Evolutionary conservation across 2,797 vertebrate genomes (phyloP).

Genomic region (Lutra lutra): DNA sequence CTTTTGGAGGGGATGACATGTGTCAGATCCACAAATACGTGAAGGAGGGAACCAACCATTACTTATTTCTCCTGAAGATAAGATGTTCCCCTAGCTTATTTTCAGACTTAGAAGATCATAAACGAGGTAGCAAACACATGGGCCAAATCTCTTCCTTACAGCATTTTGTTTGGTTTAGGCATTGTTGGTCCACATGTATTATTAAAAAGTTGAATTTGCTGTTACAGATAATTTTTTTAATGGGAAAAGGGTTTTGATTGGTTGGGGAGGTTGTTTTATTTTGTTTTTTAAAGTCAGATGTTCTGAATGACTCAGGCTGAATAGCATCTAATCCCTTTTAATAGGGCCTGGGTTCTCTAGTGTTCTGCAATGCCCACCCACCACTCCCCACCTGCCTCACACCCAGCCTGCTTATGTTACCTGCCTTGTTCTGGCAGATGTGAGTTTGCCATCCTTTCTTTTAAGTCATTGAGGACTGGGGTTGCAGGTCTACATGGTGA

Average conservation of each 20-base stretch:
- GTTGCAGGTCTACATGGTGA: not conserved
- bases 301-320: not conserved
- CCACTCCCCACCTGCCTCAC: not conserved
- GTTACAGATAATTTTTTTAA: not conserved
- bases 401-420: not conserved
- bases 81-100: not conserved
- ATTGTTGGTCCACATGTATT: not conserved
- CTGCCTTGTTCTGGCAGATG: not conserved
- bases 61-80: not conserved
- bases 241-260: not conserved
- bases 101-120: not conserved
- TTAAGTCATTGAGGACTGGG: not conserved
- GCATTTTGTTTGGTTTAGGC: not conserved
- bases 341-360: not conserved
- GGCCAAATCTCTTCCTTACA: not conserved
- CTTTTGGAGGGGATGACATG: not conserved
- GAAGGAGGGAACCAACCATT: not conserved
- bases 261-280: not conserved
- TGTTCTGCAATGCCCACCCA: not conserved
- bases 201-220: not conserved
- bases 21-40: not conserved
- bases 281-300: not conserved
- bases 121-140: not conserved
- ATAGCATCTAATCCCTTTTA: not conserved
- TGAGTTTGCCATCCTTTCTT: fast-evolving